These are phyloP conservation scores for Ormyrus rosae DNA, from an alignment of 2,888 invertebrate species.

Conservation along the genomic window DNA sequence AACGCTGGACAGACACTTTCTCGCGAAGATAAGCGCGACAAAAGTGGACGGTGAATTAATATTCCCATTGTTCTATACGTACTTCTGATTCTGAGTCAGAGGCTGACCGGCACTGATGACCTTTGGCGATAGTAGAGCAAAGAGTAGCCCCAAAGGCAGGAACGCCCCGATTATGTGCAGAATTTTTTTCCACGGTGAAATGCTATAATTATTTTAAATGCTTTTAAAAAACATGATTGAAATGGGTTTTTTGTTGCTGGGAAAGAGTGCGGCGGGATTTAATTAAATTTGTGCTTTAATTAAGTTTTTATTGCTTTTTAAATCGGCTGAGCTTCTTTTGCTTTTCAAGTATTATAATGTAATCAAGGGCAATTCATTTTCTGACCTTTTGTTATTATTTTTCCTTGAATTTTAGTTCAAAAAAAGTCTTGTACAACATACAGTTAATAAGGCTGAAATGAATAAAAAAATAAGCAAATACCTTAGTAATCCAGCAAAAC, in stretches of 20 bases:
- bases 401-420: too few species aligned
- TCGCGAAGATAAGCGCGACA: background rate
- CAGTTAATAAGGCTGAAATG: background rate
- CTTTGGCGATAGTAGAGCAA: slow-evolving; percentile 81
- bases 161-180: slow-evolving; percentile 82
- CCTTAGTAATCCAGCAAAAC: background rate
- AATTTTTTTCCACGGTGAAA: slow-evolving; percentile 80
- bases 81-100: background rate
- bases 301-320: too few species aligned
- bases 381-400: too few species aligned
- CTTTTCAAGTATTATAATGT: too few species aligned
- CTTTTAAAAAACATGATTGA: background rate
- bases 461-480: background rate
- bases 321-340: too few species aligned
- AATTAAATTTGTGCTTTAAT: too few species aligned
- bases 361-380: too few species aligned
- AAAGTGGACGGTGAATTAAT: background rate
- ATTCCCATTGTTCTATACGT: slow-evolving; percentile 63
- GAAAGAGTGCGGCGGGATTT: too few species aligned
- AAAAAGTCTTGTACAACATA: too few species aligned
- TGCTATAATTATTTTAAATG: slow-evolving; percentile 60
- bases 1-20: too few species aligned
- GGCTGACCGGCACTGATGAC: slow-evolving; percentile 43
- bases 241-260: too few species aligned
- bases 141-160: slow-evolving; percentile 83